Percentiles rank a stretch among this genome's conserved stretches.
Conservation (phyloP, 2,888 invertebrate species). For the Parascotia fuliginaria region DNA sequence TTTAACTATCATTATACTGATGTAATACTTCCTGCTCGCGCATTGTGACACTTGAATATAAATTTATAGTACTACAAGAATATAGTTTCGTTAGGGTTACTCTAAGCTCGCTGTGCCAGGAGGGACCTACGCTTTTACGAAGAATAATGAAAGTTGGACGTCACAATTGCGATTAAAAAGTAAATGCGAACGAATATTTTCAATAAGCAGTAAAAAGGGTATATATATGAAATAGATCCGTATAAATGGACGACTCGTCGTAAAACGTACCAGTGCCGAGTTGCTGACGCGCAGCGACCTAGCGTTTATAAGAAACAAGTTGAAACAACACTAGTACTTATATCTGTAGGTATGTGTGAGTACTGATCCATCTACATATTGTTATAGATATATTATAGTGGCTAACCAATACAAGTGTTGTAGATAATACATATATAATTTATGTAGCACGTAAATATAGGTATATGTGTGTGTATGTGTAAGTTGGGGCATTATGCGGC, state of each 20-base stretch:
- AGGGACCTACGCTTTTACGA: neutral
- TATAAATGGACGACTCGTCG: slow-evolving; percentile 20
- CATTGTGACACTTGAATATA: slow-evolving; percentile 23
- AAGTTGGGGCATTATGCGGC: slow-evolving; percentile 77
- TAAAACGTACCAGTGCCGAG: slow-evolving; percentile 42
- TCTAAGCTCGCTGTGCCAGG: slow-evolving; percentile 1
- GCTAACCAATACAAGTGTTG: slow-evolving; percentile 40
- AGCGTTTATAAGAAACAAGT: slow-evolving; percentile 49
- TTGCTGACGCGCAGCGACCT: slow-evolving; percentile 38
- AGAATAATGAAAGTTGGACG: neutral
- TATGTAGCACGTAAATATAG: slow-evolving; percentile 22
- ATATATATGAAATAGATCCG: slow-evolving; percentile 17
- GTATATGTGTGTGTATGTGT: slow-evolving; percentile 45
- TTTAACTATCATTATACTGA: slow-evolving; percentile 31
- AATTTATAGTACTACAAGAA: slow-evolving; percentile 24
- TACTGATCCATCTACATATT: slow-evolving; percentile 14
- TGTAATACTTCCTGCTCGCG: slow-evolving; percentile 26
- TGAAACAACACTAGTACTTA: slow-evolving; percentile 43
- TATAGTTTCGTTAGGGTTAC: slow-evolving; percentile 15
- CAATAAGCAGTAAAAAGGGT: slow-evolving; percentile 23
- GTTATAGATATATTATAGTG: slow-evolving; percentile 13
- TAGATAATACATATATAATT: slow-evolving; percentile 47
- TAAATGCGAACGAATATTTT: slow-evolving; percentile 14
- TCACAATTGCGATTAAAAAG: slow-evolving; percentile 3
- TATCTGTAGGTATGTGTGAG: slow-evolving; percentile 30